phyloP scores from a whole-genome alignment of 2,888 invertebrate genomes.

The Tipula vernalis region DNA sequence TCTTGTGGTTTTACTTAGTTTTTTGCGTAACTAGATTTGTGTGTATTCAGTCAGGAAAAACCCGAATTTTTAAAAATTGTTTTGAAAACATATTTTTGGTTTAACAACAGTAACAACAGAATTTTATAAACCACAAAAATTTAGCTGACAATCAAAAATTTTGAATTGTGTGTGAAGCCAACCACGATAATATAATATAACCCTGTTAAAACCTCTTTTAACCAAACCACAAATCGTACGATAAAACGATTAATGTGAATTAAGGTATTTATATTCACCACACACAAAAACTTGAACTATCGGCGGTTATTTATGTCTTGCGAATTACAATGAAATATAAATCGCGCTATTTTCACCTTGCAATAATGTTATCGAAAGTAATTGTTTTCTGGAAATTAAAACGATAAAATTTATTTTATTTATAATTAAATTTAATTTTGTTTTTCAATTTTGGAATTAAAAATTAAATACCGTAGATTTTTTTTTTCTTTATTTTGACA shows the following conservation, averaged over 20 bases:
- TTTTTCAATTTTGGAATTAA: background rate
- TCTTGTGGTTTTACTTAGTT: too few species aligned
- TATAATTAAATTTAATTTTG: background rate
- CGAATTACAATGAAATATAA: background rate
- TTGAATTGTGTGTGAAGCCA: too few species aligned
- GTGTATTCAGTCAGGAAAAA: background rate
- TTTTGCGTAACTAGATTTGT: too few species aligned
- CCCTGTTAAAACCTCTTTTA: too few species aligned
- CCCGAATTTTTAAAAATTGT: background rate
- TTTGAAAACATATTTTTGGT: too few species aligned
- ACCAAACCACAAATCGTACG: background rate
- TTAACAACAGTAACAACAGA: too few species aligned
- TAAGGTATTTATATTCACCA: background rate
- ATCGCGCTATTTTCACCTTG: background rate
- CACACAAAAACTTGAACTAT: background rate
- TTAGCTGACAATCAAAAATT: too few species aligned
- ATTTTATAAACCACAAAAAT: too few species aligned
- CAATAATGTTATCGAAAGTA: background rate
- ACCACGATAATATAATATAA: too few species aligned
- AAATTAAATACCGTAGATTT: background rate
- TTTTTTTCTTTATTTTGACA: background rate
- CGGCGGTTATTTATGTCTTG: background rate
- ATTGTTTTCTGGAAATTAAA: background rate
- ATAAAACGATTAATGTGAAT: background rate
- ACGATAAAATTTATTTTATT: background rate